A percentile compares a stretch with the other conserved stretches of the same genome.
Conservation (phyloP, 2,888 invertebrate species). For the Leucophora obtusa region DNA sequence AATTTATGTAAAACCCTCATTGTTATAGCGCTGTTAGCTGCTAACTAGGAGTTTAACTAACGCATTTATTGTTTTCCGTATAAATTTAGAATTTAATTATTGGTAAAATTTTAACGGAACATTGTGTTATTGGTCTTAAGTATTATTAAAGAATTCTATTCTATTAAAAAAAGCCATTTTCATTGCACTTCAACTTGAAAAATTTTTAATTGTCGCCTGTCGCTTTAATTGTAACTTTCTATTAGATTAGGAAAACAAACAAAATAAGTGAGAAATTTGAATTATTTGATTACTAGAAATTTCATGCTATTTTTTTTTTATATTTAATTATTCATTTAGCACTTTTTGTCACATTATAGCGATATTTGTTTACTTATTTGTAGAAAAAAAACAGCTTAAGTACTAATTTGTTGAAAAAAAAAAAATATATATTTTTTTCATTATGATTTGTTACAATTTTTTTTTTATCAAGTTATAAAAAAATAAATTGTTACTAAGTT, state of each 20-base stretch:
- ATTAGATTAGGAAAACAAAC: background rate
- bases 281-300: conserved; percentile 8
- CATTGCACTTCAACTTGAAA: too few species aligned
- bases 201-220: background rate
- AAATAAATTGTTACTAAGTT: background rate
- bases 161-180: too few species aligned
- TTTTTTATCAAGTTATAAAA: background rate
- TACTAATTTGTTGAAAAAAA: conserved; percentile 43
- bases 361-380: conserved; percentile 17
- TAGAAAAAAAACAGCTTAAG: background rate
- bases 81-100: too few species aligned
- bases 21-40: too few species aligned
- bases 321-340: conserved; percentile 73
- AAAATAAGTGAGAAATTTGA: background rate
- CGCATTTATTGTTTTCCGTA: too few species aligned
- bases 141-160: too few species aligned
- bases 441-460: background rate
- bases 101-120: too few species aligned
- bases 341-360: conserved; percentile 52
- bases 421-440: background rate
- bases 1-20: too few species aligned
- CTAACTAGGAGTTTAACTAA: too few species aligned
- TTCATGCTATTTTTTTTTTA: conserved; percentile 16
- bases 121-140: too few species aligned
- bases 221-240: background rate